These are phyloP conservation scores for Polyommatus icarus DNA, from an alignment of 2,888 invertebrate species.

Conservation along the genomic window DNA sequence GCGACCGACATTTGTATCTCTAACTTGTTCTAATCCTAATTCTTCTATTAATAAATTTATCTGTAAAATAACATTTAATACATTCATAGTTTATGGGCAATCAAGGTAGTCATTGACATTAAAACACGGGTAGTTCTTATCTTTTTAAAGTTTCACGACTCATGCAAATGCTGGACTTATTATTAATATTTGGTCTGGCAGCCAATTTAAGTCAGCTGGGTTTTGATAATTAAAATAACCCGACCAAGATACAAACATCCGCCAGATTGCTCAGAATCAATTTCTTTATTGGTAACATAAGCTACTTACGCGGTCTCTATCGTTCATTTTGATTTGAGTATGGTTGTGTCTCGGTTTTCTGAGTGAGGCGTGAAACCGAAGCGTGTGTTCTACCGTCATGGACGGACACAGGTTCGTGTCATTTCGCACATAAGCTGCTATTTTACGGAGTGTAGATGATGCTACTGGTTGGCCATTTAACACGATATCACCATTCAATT, in stretches of 20 bases:
- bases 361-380: conserved; percentile 90
- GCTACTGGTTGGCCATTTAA: conserved; percentile 93
- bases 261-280: too few relatives aligned
- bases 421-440: conserved; percentile 88
- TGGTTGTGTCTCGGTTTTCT: conserved; percentile 82
- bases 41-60: conserved; percentile 95
- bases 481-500: conserved; percentile 88
- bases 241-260: too few relatives aligned
- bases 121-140: too few relatives aligned
- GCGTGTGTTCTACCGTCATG: conserved; percentile 94
- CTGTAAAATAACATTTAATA: too few relatives aligned
- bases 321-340: conserved; percentile 84
- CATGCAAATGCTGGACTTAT: too few relatives aligned
- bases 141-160: too few relatives aligned
- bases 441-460: conserved; percentile 83
- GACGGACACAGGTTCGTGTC: conserved; percentile 90
- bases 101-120: too few relatives aligned
- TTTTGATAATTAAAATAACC: too few relatives aligned
- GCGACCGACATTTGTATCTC: conserved; percentile 91
- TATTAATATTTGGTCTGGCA: too few relatives aligned
- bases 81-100: too few relatives aligned
- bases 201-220: too few relatives aligned
- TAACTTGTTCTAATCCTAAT: conserved; percentile 92
- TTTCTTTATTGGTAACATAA: too few relatives aligned
- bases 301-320: conserved; percentile 84